These are phyloP conservation scores for Melanotaenia nigrans DNA, from an alignment of 2,797 vertebrate species.

Conservation along the genomic window DNA sequence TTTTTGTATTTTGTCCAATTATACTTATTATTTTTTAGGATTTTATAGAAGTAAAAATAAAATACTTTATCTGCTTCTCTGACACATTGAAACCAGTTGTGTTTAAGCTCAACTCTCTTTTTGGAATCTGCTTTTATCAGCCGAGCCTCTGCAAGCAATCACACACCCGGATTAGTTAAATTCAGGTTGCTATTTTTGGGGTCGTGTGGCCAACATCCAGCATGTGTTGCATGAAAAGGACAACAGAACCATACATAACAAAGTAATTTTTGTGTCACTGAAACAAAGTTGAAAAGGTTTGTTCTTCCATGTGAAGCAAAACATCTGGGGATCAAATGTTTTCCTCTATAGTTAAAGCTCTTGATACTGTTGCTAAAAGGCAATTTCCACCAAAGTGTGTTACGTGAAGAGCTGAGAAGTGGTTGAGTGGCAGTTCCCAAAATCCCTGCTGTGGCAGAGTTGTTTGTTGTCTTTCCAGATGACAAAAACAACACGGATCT, in stretches of 20 bases:
- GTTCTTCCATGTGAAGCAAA: conserved; percentile 35
- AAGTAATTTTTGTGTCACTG: conserved; percentile 67
- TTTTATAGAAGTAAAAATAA: conserved; percentile 1
- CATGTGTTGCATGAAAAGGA: conserved; percentile 33
- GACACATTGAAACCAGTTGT: conserved; percentile 6
- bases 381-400: conserved; percentile 53
- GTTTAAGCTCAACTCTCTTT: conserved; percentile 8
- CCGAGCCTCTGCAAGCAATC: conserved; percentile 64
- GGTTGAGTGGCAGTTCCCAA: conserved; percentile 25
- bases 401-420: conserved; percentile 32
- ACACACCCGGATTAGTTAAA: conserved; percentile 35
- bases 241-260: conserved; percentile 49
- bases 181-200: conserved; percentile 53
- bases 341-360: conserved; percentile 47
- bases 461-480: conserved; percentile 56
- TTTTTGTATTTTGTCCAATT: neutral
- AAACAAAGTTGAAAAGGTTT: conserved; percentile 63
- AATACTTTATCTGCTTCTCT: conserved; percentile 15
- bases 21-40: conserved; percentile 17
- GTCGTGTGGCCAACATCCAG: conserved; percentile 31
- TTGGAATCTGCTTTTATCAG: conserved; percentile 30
- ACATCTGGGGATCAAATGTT: conserved; percentile 74
- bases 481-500: conserved; percentile 27
- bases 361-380: conserved; percentile 55
- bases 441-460: conserved; percentile 33